Evolutionary conservation across 2,113 vertebrate genomes (phyloP), one percentile per base, ranked within the genome.

Genomic region (Pipa parva): DNA sequence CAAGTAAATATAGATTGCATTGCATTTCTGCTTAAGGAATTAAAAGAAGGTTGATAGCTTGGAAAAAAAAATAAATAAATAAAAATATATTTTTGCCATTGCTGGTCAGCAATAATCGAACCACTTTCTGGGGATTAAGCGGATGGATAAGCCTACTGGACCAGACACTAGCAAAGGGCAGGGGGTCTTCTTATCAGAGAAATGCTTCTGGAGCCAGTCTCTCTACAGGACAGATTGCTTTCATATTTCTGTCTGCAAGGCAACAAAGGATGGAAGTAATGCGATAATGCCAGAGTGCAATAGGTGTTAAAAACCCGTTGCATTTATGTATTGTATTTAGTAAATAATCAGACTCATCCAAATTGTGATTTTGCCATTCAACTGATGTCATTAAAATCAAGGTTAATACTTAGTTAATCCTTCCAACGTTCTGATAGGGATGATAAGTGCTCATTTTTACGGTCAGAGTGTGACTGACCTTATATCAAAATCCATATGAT

Each of bases 71-170:
- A 86, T 85, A 73, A 85, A 88, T 39, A 26, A 29, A 42, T 68
- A 42, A n/a, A n/a, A n/a, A n/a, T 42, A 78, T 85, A 84, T 89
- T 90, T 92, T 94, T 90, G 89, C 90, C 89, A 95, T 95, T 98
- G 95, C 93, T 97, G 95, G 96, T 98, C 95, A 97, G 96, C 94
- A 97, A 97, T 98, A 96, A 97, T 97, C 93, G 92, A 97, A 97
- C 87, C 92, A 97, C 93, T 98, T 98, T 97, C 94, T 94, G 90
- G 91, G 94, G 95, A 98, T 98, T 98, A 97, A 94, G 87, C 92
- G 89, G 89, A 90, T 92, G 94, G 95, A 92, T 98, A 95, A 97
- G 94, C 92, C 93, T 94, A 95, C 91, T 97, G 95, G 94, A 97
- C 94, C 94, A 95, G 92, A 91, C 90, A 91, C 90, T 91, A 89